Conservation (phyloP, 2,113 vertebrate genomes). For the Sprattus sprattus region DNA sequence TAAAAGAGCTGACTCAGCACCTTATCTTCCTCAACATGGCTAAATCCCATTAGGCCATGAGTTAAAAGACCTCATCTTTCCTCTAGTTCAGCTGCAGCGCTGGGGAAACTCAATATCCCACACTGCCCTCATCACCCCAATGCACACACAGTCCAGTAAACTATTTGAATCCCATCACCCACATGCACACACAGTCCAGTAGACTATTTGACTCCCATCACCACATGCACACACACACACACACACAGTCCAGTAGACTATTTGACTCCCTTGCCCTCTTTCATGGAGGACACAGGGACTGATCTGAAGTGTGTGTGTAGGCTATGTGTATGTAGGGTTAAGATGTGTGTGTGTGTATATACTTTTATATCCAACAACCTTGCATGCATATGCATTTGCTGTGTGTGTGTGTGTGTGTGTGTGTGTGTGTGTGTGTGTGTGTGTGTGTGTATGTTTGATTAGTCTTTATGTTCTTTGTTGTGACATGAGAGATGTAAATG, state of each 20-base stretch:
- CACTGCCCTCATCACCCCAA: neutral
- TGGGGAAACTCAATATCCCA: constrained; percentile 4
- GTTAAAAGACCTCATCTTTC: neutral
- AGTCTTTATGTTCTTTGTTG: constrained; percentile 35
- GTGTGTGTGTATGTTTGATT: neutral
- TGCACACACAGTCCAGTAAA: neutral
- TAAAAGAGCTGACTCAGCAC: neutral
- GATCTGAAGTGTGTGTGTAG: neutral
- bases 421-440: neutral
- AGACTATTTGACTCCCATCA: neutral
- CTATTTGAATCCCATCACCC: neutral
- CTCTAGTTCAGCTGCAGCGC: neutral
- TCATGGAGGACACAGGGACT: neutral
- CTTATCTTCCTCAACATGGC: neutral
- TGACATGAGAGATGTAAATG: constrained; percentile 38
- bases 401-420: neutral
- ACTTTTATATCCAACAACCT: neutral
- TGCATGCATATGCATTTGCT: neutral
- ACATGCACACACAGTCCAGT: too few species aligned
- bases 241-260: neutral
- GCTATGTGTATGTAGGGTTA: neutral
- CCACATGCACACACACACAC: neutral
- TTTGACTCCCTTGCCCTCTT: neutral
- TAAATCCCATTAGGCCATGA: neutral
- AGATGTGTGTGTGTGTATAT: constrained; percentile 1